These are phyloP conservation scores for Cryptomyrus ogoouensis DNA, from an alignment of 2,113 vertebrate genomes.

Conservation along the genomic window DNA sequence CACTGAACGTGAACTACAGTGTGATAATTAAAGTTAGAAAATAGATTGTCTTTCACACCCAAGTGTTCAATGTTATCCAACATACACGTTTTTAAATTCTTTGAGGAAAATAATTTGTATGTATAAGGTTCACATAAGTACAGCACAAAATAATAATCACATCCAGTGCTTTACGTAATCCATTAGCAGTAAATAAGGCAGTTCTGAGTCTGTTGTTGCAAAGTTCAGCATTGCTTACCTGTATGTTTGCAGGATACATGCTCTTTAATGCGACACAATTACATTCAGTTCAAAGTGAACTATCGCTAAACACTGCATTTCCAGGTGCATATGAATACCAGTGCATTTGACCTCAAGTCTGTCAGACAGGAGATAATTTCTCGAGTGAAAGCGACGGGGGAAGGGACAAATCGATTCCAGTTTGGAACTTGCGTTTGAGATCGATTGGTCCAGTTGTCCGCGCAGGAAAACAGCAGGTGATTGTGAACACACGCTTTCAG, in stretches of 20 bases:
- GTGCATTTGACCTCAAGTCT: slow-evolving; percentile 30
- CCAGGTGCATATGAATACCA: slow-evolving; percentile 9
- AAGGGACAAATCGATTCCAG: slow-evolving; percentile 1
- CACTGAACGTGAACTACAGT: not conserved
- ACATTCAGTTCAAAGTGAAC: slow-evolving; percentile 46
- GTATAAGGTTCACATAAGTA: not conserved
- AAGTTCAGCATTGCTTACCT: not conserved
- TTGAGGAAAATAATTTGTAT: not conserved
- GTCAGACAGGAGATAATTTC: slow-evolving; percentile 31
- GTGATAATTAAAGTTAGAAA: not conserved
- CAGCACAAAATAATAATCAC: not conserved
- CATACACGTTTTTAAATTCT: not conserved
- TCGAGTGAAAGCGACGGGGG: slow-evolving; percentile 21
- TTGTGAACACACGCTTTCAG: slow-evolving; percentile 53
- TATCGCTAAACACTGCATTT: slow-evolving; percentile 26
- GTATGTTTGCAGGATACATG: not conserved
- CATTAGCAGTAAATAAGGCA: slow-evolving; percentile 1
- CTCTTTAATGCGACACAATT: slow-evolving; percentile 21
- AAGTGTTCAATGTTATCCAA: not conserved
- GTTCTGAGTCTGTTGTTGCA: not conserved
- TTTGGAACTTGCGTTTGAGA: slow-evolving; percentile 1
- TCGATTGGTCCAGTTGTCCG: slow-evolving; percentile 53
- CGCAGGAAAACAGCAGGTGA: slow-evolving; percentile 50
- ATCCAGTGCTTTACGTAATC: not conserved
- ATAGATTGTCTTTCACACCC: not conserved